phyloP scores from a whole-genome alignment of 2,113 vertebrate species.

The Acanthochromis polyacanthus region DNA sequence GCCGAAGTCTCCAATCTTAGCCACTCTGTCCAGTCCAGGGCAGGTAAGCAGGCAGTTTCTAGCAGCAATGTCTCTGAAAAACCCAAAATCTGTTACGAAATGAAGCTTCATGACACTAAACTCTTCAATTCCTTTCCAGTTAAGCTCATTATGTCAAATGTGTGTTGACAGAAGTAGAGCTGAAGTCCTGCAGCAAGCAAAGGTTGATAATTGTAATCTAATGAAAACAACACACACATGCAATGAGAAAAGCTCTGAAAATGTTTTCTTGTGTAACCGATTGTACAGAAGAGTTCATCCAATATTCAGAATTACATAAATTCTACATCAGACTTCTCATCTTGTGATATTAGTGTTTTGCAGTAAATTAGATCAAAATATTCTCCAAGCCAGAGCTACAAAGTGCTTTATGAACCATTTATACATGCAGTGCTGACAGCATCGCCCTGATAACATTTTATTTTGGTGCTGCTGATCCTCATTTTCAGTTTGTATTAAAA shows the following conservation, averaged over 20 bases:
- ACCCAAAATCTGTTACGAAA: slow-evolving; percentile 11
- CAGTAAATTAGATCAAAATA: background rate
- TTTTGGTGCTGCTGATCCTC: background rate
- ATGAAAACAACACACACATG: no score
- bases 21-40: slow-evolving; percentile 86
- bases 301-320: no score
- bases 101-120: background rate
- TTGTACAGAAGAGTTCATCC: no score
- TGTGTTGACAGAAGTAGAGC: no score
- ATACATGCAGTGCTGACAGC: background rate
- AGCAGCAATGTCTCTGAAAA: slow-evolving; percentile 92
- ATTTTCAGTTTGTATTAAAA: background rate
- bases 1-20: slow-evolving; percentile 94
- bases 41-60: slow-evolving; percentile 93
- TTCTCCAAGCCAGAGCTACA: background rate
- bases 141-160: background rate
- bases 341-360: no score
- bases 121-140: background rate
- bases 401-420: background rate
- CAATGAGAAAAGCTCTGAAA: background rate
- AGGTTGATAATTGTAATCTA: no score
- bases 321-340: no score
- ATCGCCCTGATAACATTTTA: background rate
- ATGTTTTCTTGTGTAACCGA: no score
- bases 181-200: no score